These are phyloP conservation scores for Aleadryas rufinucha DNA, from an alignment of 2,113 vertebrate genomes.

Conservation along the genomic window DNA sequence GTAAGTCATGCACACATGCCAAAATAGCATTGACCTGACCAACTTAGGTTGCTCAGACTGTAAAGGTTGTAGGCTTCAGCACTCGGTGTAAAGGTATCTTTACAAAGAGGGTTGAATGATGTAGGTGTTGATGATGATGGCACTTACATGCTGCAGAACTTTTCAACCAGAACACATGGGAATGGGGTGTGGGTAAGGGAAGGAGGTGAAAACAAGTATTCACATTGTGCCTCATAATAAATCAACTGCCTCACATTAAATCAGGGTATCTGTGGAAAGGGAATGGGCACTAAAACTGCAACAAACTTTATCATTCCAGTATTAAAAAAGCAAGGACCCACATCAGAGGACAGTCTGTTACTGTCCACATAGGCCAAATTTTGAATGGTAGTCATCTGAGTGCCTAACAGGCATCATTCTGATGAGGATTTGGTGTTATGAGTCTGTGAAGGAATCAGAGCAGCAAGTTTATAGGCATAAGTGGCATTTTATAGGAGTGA, in stretches of 20 bases:
- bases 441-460: background rate
- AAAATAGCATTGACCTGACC: background rate
- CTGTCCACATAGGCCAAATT: background rate
- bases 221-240: background rate
- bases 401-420: background rate
- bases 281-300: background rate
- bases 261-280: background rate
- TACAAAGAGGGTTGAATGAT: background rate
- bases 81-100: background rate
- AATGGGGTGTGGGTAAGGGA: background rate
- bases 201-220: slow-evolving; percentile 21
- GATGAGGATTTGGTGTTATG: background rate
- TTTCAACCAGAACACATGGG: background rate
- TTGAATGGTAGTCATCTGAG: background rate
- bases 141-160: background rate
- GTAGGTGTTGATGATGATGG: background rate
- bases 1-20: background rate
- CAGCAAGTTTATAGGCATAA: background rate
- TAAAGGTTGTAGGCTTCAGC: background rate
- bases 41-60: background rate
- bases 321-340: background rate
- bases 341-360: background rate
- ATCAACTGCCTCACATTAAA: slow-evolving; percentile 8
- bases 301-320: background rate
- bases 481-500: background rate